Conservation (phyloP, 2,797 vertebrate genomes). For the Erithacus rubecula region DNA sequence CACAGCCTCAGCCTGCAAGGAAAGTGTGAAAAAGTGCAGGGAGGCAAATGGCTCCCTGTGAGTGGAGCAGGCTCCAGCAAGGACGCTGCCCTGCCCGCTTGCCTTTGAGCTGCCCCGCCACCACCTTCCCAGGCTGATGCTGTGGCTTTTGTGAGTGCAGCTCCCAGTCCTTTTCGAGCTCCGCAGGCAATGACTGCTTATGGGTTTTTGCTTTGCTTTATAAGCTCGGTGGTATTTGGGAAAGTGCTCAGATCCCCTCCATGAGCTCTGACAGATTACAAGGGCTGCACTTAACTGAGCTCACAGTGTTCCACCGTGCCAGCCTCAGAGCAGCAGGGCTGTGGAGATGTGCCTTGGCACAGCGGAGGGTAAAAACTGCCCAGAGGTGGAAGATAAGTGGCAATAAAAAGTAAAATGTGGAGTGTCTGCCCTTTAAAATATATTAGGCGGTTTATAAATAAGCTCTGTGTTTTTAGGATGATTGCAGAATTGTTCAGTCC, state of each 20-base stretch:
- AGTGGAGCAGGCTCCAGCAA: neutral
- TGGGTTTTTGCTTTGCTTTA: neutral
- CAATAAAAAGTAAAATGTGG: conserved; percentile 45
- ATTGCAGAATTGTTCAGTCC: neutral
- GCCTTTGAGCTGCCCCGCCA: neutral
- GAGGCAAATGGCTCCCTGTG: neutral
- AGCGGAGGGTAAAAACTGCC: neutral
- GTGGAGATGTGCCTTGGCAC: neutral
- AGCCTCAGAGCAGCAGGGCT: neutral
- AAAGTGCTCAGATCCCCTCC: neutral
- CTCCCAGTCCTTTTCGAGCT: neutral
- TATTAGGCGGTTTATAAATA: conserved; percentile 38
- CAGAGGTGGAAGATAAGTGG: conserved; percentile 37
- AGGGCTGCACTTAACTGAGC: neutral
- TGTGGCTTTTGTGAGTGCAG: neutral
- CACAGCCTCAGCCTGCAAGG: neutral
- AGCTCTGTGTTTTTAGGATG: conserved; percentile 19
- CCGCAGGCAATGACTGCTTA: neutral
- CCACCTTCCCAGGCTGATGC: neutral
- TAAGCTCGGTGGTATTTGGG: conserved; percentile 19
- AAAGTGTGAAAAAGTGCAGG: fast-evolving
- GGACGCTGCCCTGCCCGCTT: neutral
- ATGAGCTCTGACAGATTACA: neutral
- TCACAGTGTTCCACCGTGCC: neutral
- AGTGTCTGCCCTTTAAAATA: conserved; percentile 49